phyloP scores from a whole-genome alignment of 2,888 invertebrate species.

The Leuctra nigra region DNA sequence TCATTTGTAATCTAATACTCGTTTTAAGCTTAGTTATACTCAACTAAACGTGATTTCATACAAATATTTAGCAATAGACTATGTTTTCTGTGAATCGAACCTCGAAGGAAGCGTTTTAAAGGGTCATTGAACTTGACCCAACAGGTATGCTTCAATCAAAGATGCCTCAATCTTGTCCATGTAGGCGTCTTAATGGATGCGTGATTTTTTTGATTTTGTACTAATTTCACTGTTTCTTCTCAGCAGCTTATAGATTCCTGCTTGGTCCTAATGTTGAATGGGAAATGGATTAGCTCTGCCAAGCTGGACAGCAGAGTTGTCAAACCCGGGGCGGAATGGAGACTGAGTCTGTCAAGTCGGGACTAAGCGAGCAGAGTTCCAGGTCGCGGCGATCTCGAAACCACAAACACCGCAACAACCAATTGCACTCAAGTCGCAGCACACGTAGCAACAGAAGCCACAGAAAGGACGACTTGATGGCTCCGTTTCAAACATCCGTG shows the following conservation, averaged over 20 bases:
- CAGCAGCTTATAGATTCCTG: no score
- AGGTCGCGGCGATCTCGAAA: constrained; percentile 45
- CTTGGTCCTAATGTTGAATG: constrained; percentile 26
- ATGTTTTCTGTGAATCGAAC: background rate
- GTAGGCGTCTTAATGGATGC: background rate
- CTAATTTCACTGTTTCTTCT: constrained; percentile 2
- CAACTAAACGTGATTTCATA: no score
- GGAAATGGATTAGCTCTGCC: constrained; percentile 15
- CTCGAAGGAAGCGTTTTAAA: background rate
- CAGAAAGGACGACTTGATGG: constrained; percentile 61
- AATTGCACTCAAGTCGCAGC: constrained; percentile 59
- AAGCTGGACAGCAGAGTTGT: constrained; percentile 21
- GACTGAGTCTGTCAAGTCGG: constrained; percentile 87
- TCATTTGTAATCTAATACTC: no score
- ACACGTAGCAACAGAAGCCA: constrained; percentile 60
- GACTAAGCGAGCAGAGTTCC: constrained; percentile 72
- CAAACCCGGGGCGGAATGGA: constrained; percentile 57
- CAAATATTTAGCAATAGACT: background rate
- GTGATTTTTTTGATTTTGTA: background rate
- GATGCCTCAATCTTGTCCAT: background rate
- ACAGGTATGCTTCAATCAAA: constrained; percentile 3
- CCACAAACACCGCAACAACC: constrained; percentile 44
- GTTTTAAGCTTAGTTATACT: no score
- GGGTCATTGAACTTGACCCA: constrained; percentile 5
- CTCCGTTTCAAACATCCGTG: constrained; percentile 81